These are phyloP conservation scores for Nymphalis io DNA, from an alignment of 1,140 invertebrate genomes.

Conservation along the genomic window DNA sequence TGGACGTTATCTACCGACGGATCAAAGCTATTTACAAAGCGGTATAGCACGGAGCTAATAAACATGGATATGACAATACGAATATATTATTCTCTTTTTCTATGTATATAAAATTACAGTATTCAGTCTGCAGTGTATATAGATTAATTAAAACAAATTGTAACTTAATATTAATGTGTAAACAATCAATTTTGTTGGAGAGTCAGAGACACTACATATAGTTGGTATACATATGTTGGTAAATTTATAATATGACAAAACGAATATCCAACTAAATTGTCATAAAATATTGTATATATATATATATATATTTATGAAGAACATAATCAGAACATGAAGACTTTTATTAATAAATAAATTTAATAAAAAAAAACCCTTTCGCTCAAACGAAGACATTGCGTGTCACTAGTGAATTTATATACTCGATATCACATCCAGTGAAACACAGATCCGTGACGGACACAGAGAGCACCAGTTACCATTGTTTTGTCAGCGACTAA, in stretches of 20 bases:
- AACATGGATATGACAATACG: slow-evolving; percentile 42
- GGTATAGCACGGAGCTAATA: slow-evolving; percentile 48
- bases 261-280: too few species aligned
- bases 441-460: slow-evolving; percentile 36
- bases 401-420: background rate
- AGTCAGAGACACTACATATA: too few species aligned
- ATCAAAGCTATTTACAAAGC: slow-evolving; percentile 65
- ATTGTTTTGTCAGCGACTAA: slow-evolving; percentile 66
- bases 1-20: slow-evolving; percentile 57
- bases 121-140: background rate
- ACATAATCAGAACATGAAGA: background rate
- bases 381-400: background rate
- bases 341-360: background rate
- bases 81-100: background rate
- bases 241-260: too few species aligned
- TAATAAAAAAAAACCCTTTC: background rate
- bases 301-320: background rate
- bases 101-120: slow-evolving; percentile 12
- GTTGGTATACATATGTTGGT: too few species aligned
- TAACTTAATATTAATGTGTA: too few species aligned
- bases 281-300: too few species aligned
- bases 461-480: slow-evolving; percentile 41
- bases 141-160: too few species aligned
- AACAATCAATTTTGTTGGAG: too few species aligned
- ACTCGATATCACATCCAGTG: slow-evolving; percentile 39